Percentiles rank a stretch among this genome's conserved stretches.
Conservation (phyloP, 2,888 invertebrate genomes). For the Apodemia mormo region DNA sequence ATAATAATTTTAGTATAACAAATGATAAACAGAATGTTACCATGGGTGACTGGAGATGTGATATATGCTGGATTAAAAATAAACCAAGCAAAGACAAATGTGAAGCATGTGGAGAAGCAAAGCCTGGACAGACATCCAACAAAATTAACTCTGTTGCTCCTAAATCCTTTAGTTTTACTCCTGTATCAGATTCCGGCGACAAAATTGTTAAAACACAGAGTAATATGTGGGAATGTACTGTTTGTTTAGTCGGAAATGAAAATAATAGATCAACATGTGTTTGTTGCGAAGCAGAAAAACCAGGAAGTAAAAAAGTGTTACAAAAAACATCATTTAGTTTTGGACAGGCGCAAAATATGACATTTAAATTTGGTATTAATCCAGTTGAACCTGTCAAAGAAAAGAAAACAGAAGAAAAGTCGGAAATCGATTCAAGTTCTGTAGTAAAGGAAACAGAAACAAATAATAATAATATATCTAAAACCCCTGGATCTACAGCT, state of each 20-base stretch:
- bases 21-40: conserved; percentile 26
- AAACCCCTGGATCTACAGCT: conserved; percentile 51
- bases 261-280: conserved; percentile 50
- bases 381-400: conserved; percentile 23
- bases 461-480: conserved; percentile 59
- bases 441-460: conserved; percentile 30
- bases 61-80: conserved; percentile 57
- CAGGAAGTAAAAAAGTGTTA: conserved; percentile 40
- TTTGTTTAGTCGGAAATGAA: conserved; percentile 61
- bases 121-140: conserved; percentile 36
- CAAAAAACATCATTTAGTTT: conserved; percentile 53
- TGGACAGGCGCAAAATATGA: conserved; percentile 34
- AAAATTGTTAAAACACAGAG: conserved; percentile 48
- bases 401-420: conserved; percentile 3
- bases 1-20: conserved; percentile 1
- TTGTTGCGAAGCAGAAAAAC: conserved; percentile 57
- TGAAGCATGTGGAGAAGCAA: conserved; percentile 51
- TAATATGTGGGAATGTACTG: conserved; percentile 61
- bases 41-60: conserved; percentile 49
- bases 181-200: conserved; percentile 37
- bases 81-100: conserved; percentile 50
- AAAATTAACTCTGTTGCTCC: conserved; percentile 2
- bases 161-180: conserved; percentile 21
- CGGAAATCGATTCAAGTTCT: conserved; percentile 39
- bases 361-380: conserved; percentile 64